Percentiles rank a stretch among this genome's conserved stretches.
These are phyloP conservation scores for Andricus curvator DNA, from an alignment of 2,888 invertebrate species.

Conservation along the genomic window DNA sequence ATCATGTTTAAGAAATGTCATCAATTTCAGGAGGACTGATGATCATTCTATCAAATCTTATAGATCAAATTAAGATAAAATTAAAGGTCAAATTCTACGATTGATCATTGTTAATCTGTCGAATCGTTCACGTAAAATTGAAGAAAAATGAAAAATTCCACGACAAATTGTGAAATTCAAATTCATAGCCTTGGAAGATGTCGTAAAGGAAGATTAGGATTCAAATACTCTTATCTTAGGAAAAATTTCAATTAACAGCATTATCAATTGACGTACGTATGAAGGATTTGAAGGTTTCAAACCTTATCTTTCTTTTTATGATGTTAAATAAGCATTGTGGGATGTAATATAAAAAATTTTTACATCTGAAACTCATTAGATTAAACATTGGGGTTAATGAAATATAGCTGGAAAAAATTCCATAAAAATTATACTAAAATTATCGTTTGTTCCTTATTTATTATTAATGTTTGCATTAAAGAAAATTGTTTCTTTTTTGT, in stretches of 20 bases:
- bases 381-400: neutral
- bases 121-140: neutral
- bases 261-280: neutral
- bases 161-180: neutral
- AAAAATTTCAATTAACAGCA: neutral
- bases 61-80: conserved; percentile 4
- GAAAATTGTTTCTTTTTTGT: neutral
- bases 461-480: neutral
- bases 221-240: neutral
- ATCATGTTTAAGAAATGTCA: neutral
- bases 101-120: neutral
- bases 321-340: neutral
- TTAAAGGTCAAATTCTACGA: conserved; percentile 2
- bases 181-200: neutral
- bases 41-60: neutral
- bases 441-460: neutral
- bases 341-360: neutral
- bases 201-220: neutral
- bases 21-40: neutral
- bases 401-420: neutral
- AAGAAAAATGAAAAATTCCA: neutral
- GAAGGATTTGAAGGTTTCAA: neutral
- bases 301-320: neutral
- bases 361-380: neutral
- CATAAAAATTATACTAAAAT: neutral